A percentile compares a stretch with the other conserved stretches of the same genome.
Evolutionary conservation across 2,113 vertebrate species (phyloP).

Genomic region (Trematomus loennbergii): DNA sequence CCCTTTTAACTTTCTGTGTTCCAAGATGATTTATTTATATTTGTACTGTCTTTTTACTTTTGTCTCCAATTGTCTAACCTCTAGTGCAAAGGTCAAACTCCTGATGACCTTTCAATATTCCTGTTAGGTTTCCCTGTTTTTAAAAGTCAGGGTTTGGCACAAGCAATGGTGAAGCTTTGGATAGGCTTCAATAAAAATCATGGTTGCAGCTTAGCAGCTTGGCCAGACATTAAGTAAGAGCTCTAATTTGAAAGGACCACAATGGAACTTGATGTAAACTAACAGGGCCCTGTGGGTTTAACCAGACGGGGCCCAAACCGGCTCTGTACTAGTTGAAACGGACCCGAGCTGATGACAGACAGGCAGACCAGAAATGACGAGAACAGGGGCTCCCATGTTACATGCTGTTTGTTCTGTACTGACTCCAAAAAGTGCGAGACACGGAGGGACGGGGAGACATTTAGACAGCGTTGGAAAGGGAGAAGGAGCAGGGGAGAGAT

Average conservation of each 20-base stretch:
- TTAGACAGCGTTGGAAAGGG: slow-evolving; percentile 35
- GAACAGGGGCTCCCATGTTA: slow-evolving; percentile 54
- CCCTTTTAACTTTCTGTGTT: not conserved
- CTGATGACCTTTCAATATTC: slow-evolving; percentile 16
- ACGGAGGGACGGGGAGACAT: slow-evolving; percentile 34
- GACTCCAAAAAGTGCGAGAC: slow-evolving; percentile 53
- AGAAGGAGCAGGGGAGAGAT: slow-evolving; percentile 28
- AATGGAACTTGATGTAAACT: slow-evolving; percentile 60
- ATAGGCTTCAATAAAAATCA: slow-evolving; percentile 25
- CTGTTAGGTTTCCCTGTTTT: slow-evolving; percentile 7
- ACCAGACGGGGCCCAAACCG: slow-evolving; percentile 39
- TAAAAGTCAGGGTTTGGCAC: slow-evolving; percentile 12
- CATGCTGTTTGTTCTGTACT: slow-evolving; percentile 67
- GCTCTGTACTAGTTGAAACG: slow-evolving; percentile 31
- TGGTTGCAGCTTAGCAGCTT: slow-evolving; percentile 47
- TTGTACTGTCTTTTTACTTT: not conserved
- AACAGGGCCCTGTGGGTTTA: slow-evolving; percentile 30
- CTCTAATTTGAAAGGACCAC: slow-evolving; percentile 51
- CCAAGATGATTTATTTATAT: not conserved
- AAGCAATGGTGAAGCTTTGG: not conserved
- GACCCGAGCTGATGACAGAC: slow-evolving; percentile 57
- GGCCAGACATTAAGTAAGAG: slow-evolving; percentile 49
- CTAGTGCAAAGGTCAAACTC: slow-evolving; percentile 1
- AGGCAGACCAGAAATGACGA: slow-evolving; percentile 49
- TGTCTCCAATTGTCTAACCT: not conserved